phyloP scores from a whole-genome alignment of 2,113 vertebrate species.

The Myxocyprinus asiaticus region DNA sequence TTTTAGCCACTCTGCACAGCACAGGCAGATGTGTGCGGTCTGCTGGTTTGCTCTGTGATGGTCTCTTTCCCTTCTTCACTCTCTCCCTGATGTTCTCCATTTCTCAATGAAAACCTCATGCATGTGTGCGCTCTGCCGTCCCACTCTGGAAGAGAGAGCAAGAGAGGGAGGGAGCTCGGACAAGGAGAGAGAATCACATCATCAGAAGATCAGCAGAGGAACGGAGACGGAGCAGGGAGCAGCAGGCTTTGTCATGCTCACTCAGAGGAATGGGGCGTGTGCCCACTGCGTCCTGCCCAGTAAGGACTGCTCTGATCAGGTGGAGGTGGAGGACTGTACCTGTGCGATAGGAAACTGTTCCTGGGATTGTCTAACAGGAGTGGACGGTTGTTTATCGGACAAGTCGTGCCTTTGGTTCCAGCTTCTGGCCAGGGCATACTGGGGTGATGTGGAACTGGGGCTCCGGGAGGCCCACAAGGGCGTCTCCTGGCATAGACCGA shows the following conservation, averaged over 20 bases:
- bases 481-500: conserved; percentile 65
- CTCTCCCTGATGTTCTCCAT: background rate
- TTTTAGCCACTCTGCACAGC: background rate
- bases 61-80: conserved; percentile 16
- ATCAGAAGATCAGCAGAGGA: conserved; percentile 28
- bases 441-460: conserved; percentile 73
- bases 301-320: conserved; percentile 60
- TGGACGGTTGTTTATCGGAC: conserved; percentile 72
- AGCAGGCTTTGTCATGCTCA: conserved; percentile 69
- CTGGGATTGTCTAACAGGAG: conserved; percentile 72
- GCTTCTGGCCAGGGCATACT: conserved; percentile 72
- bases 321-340: conserved; percentile 61
- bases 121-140: conserved; percentile 6
- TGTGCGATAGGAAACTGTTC: conserved; percentile 61
- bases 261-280: conserved; percentile 67
- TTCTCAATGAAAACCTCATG: conserved; percentile 45
- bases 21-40: background rate
- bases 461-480: conserved; percentile 58
- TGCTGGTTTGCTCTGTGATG: background rate
- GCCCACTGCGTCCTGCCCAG: conserved; percentile 52
- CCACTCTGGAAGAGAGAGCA: conserved; percentile 28
- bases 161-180: conserved; percentile 25
- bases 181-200: conserved; percentile 23
- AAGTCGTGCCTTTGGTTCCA: conserved; percentile 76
- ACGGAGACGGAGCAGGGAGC: background rate